phyloP scores from a whole-genome alignment of 2,888 invertebrate species.

The Zhuqinia jingwanae region DNA sequence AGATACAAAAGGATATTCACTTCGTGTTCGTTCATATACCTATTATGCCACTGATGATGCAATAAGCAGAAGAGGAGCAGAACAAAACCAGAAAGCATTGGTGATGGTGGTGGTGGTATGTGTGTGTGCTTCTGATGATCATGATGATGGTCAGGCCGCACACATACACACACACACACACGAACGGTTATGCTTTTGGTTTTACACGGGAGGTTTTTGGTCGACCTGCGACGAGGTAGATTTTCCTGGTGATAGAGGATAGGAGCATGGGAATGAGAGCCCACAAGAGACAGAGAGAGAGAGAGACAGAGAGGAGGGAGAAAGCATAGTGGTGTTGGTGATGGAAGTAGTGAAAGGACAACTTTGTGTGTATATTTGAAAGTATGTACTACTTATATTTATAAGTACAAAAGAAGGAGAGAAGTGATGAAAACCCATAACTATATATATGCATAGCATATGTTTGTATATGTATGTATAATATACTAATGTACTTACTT shows the following conservation, averaged over 20 bases:
- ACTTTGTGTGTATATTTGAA: background rate
- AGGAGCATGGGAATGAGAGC: background rate
- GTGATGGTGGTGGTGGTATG: background rate
- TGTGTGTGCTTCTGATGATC: conserved; percentile 7
- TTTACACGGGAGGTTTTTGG: conserved; percentile 72
- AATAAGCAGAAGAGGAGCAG: background rate
- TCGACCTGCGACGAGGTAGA: conserved; percentile 70
- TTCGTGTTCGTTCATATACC: no score
- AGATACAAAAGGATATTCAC: background rate
- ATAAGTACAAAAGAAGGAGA: background rate
- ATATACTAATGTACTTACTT: conserved; percentile 74
- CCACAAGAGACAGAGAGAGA: background rate
- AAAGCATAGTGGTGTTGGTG: background rate
- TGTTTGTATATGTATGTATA: conserved; percentile 3
- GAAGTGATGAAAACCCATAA: background rate
- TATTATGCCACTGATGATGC: conserved; percentile 13
- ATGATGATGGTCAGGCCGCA: conserved; percentile 64
- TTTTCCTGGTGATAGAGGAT: conserved; percentile 62
- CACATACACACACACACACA: conserved; percentile 59
- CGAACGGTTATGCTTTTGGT: conserved; percentile 71
- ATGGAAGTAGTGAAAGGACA: conserved; percentile 12
- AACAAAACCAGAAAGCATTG: conserved; percentile 52
- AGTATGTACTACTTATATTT: background rate
- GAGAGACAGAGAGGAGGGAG: background rate
- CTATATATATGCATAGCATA: no score